Percentiles rank a stretch among this genome's conserved stretches.
Evolutionary conservation across 2,113 vertebrate species (phyloP).

Genomic region (Parus major): DNA sequence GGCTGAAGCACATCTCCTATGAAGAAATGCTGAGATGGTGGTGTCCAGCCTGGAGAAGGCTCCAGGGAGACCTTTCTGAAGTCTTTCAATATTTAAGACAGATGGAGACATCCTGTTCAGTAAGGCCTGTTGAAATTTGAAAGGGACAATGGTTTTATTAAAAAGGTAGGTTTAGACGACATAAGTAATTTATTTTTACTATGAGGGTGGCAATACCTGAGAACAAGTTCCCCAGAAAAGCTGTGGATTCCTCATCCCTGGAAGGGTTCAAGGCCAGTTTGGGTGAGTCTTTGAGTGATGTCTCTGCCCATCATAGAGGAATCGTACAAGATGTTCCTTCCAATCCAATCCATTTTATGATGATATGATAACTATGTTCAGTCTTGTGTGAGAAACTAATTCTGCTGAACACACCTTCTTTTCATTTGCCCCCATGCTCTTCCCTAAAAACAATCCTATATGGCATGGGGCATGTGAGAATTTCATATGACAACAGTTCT

Average conservation of each 20-base stretch:
- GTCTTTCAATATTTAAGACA: neutral
- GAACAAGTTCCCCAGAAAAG: neutral
- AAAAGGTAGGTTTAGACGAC: neutral
- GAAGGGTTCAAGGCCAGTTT: accelerated
- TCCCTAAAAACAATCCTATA: neutral
- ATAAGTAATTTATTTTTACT: neutral
- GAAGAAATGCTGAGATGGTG: neutral
- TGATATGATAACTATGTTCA: neutral
- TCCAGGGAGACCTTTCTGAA: neutral
- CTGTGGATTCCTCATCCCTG: accelerated
- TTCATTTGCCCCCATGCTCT: neutral
- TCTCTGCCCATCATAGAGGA: neutral
- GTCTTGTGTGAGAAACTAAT: neutral
- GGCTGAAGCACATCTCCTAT: neutral
- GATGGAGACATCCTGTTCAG: neutral
- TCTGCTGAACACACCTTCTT: neutral
- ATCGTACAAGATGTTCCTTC: neutral
- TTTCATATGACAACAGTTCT: neutral
- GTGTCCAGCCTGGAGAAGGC: neutral
- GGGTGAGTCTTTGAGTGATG: neutral
- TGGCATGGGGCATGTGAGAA: neutral
- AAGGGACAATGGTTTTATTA: neutral
- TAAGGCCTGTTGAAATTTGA: neutral
- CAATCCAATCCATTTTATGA: neutral
- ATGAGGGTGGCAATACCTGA: accelerated